These are phyloP conservation scores for Monarcha castaneiventris DNA, from an alignment of 2,113 vertebrate species.

Conservation along the genomic window DNA sequence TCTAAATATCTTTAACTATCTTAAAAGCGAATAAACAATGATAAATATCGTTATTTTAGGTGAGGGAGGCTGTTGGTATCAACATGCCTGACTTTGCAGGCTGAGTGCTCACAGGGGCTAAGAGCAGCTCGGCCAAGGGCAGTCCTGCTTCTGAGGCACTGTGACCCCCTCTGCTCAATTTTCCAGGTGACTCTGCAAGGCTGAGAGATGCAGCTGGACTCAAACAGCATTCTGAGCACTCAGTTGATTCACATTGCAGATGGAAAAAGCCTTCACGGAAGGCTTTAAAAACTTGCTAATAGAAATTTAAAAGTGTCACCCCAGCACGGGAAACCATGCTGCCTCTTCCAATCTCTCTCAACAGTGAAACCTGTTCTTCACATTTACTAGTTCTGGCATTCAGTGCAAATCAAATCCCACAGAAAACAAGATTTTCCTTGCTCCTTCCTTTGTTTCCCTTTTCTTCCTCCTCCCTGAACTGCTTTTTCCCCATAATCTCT, in stretches of 20 bases:
- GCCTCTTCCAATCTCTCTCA: not conserved
- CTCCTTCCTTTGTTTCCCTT: not conserved
- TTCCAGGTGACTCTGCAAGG: not conserved
- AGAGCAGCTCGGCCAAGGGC: accelerated
- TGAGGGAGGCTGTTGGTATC: not conserved
- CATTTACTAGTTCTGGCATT: not conserved
- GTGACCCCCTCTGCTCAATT: not conserved
- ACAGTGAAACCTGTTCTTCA: not conserved
- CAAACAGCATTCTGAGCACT: not conserved
- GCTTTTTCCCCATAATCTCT: not conserved
- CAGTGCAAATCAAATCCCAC: not conserved
- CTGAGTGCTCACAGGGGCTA: not conserved
- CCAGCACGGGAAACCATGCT: not conserved
- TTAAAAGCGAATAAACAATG: not conserved
- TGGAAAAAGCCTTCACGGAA: not conserved
- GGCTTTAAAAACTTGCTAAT: not conserved
- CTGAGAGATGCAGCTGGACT: not conserved
- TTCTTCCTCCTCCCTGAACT: not conserved
- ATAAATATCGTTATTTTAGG: not conserved
- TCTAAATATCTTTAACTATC: not conserved
- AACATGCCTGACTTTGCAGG: not conserved
- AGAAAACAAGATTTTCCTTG: not conserved
- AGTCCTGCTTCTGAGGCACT: not conserved
- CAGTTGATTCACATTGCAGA: not conserved
- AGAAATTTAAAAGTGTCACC: not conserved